A percentile compares a stretch with the other conserved stretches of the same genome.
Evolutionary conservation across 1,140 invertebrate species (phyloP).

Genomic region (Meteorus sp.): DNA sequence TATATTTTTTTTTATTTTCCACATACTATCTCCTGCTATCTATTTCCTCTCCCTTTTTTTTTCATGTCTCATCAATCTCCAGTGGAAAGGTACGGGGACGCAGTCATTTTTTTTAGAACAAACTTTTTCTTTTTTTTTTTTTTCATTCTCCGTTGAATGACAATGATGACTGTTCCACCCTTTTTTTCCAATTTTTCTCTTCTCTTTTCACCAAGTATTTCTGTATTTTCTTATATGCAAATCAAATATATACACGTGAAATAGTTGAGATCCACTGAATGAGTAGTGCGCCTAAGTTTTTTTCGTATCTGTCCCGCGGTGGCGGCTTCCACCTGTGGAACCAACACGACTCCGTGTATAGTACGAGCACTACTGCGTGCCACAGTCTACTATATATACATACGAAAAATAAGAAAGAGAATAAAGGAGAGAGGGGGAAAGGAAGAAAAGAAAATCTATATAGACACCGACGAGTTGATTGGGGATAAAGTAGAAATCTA

Average conservation of each 20-base stretch:
- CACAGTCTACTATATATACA: no score
- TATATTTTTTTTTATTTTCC: conserved; percentile 17
- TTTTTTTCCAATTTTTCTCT: background rate
- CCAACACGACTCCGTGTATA: background rate
- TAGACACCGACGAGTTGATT: conserved; percentile 37
- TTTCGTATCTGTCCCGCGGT: conserved; percentile 12
- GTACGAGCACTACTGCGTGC: background rate
- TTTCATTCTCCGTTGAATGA: conserved; percentile 5
- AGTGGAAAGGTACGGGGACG: background rate
- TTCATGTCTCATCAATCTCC: conserved; percentile 26
- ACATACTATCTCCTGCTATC: no score
- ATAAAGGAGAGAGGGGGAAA: background rate
- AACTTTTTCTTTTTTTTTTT: conserved; percentile 1
- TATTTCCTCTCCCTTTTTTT: conserved; percentile 7
- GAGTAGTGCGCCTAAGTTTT: conserved; percentile 9
- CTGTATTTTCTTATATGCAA: background rate
- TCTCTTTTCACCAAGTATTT: background rate
- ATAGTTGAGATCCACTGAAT: conserved; percentile 22
- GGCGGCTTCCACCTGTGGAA: conserved; percentile 11
- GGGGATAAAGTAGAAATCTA: conserved; percentile 50
- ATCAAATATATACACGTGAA: no score
- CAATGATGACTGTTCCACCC: background rate
- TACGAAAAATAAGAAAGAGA: background rate
- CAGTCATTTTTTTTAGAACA: conserved; percentile 14
- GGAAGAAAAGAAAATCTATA: background rate